Base-by-base conservation (phyloP, 2,888 invertebrate genomes). In the Alloscopus bannaensis region DNA sequence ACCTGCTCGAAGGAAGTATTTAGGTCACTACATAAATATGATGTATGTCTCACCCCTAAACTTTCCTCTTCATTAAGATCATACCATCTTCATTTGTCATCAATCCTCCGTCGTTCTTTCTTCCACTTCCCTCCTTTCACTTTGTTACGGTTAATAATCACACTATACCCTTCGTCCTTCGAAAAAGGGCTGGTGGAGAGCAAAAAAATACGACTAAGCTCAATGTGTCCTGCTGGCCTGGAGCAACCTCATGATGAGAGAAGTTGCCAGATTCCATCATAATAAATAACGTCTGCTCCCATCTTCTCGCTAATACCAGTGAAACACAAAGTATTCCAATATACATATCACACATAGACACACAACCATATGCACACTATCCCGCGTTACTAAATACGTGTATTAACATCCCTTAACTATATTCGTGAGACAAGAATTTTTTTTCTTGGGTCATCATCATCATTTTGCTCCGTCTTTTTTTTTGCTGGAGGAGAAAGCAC, bases 31-130 rank as follows among this genome's bases (percentile, higher is more conserved):
- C 16, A 26, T 40, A 62, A 42, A 22, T 42, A 57, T 57, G 68
- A 69, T 70, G 29, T 31, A 60, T 60, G 45, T 24, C 31, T 29
- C 29, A n/a, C 60, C 31, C 28, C 52, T 45, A 62, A 72, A 62
- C 62, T 72, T 72, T 72, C 62, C 52, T 72, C 50, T 72, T 72
- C 71, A 72, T 72, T 72, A 72, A 72, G 26, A 72, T 60, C 47
- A 50, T 62, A 45, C 62, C 71, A 72, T 72, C 62, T 72, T 62
- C 71, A 72, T 72, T 72, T 72, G 71, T 72, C 71, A 72, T 72
- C 52, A 47, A 24, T 26, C 55, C 36, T 11, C 4, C 29, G 29
- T 22, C 59, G 11, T 60, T 16, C 24, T 13, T 31, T 47, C 42
- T 47, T 60, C 31, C 68, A 20, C 22, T 59, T 68, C 57, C 24